phyloP scores from a whole-genome alignment of 2,888 invertebrate species.

The Aspidiotus destructor region DNA sequence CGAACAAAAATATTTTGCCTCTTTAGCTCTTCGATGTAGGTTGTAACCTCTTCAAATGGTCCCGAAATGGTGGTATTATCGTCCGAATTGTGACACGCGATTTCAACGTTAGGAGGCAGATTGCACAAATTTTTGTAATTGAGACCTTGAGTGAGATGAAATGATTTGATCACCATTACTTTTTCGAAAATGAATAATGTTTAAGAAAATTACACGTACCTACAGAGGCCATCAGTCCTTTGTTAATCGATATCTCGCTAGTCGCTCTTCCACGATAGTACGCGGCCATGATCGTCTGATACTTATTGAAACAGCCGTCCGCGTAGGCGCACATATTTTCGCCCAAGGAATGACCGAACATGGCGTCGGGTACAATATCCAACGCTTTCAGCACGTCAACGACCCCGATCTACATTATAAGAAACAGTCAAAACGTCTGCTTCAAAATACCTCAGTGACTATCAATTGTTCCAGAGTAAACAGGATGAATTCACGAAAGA shows the following conservation, averaged over 20 bases:
- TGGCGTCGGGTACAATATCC: slow-evolving; percentile 59
- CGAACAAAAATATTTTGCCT: slow-evolving; percentile 39
- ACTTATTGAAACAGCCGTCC: slow-evolving; percentile 52
- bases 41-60: slow-evolving; percentile 52
- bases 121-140: slow-evolving; percentile 38
- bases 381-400: slow-evolving; percentile 53
- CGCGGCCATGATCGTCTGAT: slow-evolving; percentile 52
- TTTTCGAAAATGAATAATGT: background rate
- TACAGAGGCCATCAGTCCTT: slow-evolving; percentile 49
- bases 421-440: background rate
- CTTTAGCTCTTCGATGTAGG: slow-evolving; percentile 51
- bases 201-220: slow-evolving; percentile 39
- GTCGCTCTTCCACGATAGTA: slow-evolving; percentile 49
- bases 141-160: slow-evolving; percentile 35
- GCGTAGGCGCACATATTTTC: slow-evolving; percentile 58
- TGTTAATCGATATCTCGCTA: slow-evolving; percentile 42
- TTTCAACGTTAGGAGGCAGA: slow-evolving; percentile 54
- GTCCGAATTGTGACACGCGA: slow-evolving; percentile 70
- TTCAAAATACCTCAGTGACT: no score
- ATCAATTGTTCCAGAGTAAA: no score
- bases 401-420: slow-evolving; percentile 48
- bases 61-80: slow-evolving; percentile 72
- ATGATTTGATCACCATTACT: background rate
- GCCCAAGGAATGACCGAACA: slow-evolving; percentile 61
- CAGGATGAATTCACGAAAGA: background rate